Conservation (phyloP, 1,140 invertebrate genomes). For the Coptotermes formosanus region DNA sequence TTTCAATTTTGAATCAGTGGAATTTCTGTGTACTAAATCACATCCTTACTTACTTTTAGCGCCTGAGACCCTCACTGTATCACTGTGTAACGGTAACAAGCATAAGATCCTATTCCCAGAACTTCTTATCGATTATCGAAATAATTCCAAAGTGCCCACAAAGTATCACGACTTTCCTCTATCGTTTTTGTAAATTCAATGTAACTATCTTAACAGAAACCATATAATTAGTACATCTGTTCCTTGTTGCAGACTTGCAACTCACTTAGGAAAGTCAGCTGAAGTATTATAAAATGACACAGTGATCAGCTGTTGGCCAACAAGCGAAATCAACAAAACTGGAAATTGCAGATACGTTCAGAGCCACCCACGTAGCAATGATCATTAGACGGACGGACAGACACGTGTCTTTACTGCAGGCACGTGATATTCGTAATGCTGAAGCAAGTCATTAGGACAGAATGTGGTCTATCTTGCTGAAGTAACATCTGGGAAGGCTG, state of each 20-base stretch:
- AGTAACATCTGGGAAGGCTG: background rate
- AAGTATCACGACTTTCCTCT: too few species aligned
- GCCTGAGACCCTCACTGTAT: too few species aligned
- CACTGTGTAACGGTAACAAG: too few species aligned
- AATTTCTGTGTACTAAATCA: too few species aligned
- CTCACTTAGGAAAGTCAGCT: background rate
- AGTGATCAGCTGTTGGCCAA: background rate
- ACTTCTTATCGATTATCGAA: too few species aligned
- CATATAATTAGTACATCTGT: background rate
- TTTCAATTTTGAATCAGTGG: too few species aligned
- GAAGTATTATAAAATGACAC: background rate
- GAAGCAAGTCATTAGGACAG: background rate
- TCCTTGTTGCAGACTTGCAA: background rate
- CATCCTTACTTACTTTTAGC: too few species aligned
- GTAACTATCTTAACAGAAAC: too few species aligned
- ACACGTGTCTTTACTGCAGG: background rate
- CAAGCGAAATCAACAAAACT: background rate
- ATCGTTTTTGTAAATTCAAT: too few species aligned
- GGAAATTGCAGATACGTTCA: background rate
- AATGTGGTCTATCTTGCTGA: background rate
- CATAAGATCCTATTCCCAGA: too few species aligned
- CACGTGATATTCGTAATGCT: too few species aligned
- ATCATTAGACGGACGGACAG: background rate
- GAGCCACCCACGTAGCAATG: background rate
- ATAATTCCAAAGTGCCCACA: too few species aligned